Evolutionary conservation across 2,113 vertebrate species (phyloP).

Genomic region (Cynoglossus semilaevis): DNA sequence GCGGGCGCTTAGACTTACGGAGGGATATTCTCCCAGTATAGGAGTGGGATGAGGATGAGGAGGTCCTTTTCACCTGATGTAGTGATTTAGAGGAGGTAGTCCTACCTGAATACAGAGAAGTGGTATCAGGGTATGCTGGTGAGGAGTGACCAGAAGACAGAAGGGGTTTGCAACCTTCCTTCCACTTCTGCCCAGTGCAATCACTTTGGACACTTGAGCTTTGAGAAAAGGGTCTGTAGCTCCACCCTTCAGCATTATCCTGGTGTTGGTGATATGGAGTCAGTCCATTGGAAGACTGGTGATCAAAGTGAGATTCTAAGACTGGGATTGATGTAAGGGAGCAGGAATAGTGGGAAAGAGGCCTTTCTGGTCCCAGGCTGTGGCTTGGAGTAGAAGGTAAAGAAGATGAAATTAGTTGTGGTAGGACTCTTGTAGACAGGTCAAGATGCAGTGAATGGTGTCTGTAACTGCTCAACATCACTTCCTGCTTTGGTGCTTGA

Average conservation of each 20-base stretch:
- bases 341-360: constrained; percentile 24
- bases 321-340: constrained; percentile 61
- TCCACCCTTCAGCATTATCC: constrained; percentile 64
- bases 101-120: constrained; percentile 76
- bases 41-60: constrained; percentile 15
- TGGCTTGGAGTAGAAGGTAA: constrained; percentile 37
- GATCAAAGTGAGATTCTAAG: constrained; percentile 66
- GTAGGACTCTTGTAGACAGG: constrained; percentile 7
- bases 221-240: constrained; percentile 46
- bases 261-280: constrained; percentile 65
- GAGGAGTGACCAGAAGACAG: constrained; percentile 73
- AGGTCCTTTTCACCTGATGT: constrained; percentile 30
- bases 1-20: constrained; percentile 87
- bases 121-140: constrained; percentile 64
- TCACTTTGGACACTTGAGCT: constrained; percentile 31
- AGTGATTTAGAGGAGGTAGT: constrained; percentile 48
- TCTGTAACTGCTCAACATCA: constrained; percentile 77
- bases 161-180: constrained; percentile 55
- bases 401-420: constrained; percentile 59
- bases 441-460: constrained; percentile 39
- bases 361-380: constrained; percentile 17
- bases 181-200: background rate
- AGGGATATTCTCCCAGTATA: constrained; percentile 82
- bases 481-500: constrained; percentile 86
- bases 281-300: constrained; percentile 33